Evolutionary conservation across 2,888 invertebrate genomes (phyloP).

Genomic region (Spialia ferax): DNA sequence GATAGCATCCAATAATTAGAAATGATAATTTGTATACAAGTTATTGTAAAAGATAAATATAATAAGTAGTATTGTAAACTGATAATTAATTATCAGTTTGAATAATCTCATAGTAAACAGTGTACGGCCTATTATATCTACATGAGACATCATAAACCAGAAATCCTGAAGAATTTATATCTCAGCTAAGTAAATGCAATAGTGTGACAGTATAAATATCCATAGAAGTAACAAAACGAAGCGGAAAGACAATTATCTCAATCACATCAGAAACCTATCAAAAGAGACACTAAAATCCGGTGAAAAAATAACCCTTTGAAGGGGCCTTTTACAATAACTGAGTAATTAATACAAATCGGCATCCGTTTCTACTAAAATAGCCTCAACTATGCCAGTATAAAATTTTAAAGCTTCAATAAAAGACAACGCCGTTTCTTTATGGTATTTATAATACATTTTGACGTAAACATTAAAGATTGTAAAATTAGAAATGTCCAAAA

Average conservation of each 20-base stretch:
- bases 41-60: too few relatives aligned
- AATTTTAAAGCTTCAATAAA: constrained; percentile 73
- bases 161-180: background rate
- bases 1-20: too few relatives aligned
- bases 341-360: constrained; percentile 80
- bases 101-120: too few relatives aligned
- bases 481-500: constrained; percentile 57
- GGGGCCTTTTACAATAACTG: too few relatives aligned
- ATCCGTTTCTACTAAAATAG: constrained; percentile 60
- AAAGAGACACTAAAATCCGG: constrained; percentile 42
- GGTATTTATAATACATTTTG: constrained; percentile 71
- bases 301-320: constrained; percentile 61
- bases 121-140: background rate
- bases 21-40: too few relatives aligned
- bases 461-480: constrained; percentile 63
- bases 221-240: constrained; percentile 17
- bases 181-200: background rate
- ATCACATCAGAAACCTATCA: constrained; percentile 40
- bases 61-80: too few relatives aligned
- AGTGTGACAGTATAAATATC: constrained; percentile 3
- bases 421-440: constrained; percentile 73
- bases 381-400: constrained; percentile 64
- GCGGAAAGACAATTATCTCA: constrained; percentile 40
- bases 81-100: too few relatives aligned
- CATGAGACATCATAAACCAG: background rate